Conservation (phyloP, 2,797 vertebrate genomes). For the Labroides dimidiatus region DNA sequence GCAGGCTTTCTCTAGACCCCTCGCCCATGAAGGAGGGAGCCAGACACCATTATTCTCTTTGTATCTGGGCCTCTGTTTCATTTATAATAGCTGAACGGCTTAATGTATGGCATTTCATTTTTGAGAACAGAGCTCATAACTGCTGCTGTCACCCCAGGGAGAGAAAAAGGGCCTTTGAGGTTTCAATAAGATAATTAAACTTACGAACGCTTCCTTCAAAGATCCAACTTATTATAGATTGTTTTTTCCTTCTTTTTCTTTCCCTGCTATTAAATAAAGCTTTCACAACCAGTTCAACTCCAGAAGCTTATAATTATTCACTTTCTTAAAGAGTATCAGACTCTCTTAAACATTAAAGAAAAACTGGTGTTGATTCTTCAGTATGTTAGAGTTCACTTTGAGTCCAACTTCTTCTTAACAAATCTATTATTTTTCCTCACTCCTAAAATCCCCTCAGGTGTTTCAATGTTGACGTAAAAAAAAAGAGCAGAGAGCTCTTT, state of each 20-base stretch:
- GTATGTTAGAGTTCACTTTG: slow-evolving; percentile 59
- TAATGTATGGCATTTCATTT: slow-evolving; percentile 82
- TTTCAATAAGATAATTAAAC: slow-evolving; percentile 83
- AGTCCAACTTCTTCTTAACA: slow-evolving; percentile 48
- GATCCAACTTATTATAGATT: slow-evolving; percentile 63
- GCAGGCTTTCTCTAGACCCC: slow-evolving; percentile 53
- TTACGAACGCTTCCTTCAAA: slow-evolving; percentile 66
- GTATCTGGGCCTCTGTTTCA: slow-evolving; percentile 68
- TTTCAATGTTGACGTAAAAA: slow-evolving; percentile 35
- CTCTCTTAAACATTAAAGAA: slow-evolving; percentile 50
- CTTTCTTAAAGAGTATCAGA: slow-evolving; percentile 49
- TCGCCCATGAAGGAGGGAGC: slow-evolving; percentile 61
- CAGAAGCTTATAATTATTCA: slow-evolving; percentile 61
- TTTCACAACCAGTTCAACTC: slow-evolving; percentile 35
- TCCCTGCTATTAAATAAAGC: slow-evolving; percentile 39
- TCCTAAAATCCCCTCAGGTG: slow-evolving; percentile 23
- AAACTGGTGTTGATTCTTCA: slow-evolving; percentile 64
- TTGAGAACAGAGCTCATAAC: slow-evolving; percentile 81
- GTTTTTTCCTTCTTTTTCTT: slow-evolving; percentile 27
- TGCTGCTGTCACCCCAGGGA: slow-evolving; percentile 74
- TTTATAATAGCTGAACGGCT: slow-evolving; percentile 74
- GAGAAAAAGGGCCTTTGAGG: slow-evolving; percentile 76
- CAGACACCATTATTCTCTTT: slow-evolving; percentile 71
- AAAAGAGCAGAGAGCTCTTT: neutral
- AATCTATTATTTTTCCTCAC: slow-evolving; percentile 32